Evolutionary conservation across 2,888 invertebrate species (phyloP).

Genomic region (Drosophila fulvimacula): DNA sequence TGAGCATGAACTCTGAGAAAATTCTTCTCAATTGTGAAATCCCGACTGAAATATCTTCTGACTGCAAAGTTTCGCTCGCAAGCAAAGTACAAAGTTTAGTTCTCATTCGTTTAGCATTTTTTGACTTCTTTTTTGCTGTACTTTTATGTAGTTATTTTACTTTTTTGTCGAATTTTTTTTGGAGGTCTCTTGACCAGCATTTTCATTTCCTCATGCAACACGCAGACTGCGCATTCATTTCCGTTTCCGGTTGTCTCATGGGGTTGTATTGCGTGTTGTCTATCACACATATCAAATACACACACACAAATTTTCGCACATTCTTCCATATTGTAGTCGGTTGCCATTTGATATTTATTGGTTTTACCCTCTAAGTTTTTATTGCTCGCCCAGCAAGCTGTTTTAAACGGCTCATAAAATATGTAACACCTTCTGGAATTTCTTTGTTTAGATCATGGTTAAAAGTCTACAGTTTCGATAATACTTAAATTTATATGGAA

Average conservation of each 20-base stretch:
- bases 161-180: conserved; percentile 4
- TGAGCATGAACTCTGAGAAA: conserved; percentile 50
- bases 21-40: conserved; percentile 21
- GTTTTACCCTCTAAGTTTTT: conserved; percentile 9
- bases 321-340: conserved; percentile 33
- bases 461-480: too few relatives aligned
- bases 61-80: conserved; percentile 47
- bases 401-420: background rate
- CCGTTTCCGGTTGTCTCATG: conserved; percentile 57
- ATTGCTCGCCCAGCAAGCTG: background rate
- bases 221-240: conserved; percentile 64
- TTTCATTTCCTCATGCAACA: conserved; percentile 65
- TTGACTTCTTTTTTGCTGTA: conserved; percentile 8
- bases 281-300: conserved; percentile 18
- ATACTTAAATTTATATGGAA: too few relatives aligned
- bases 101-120: conserved; percentile 27
- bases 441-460: too few relatives aligned
- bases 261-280: conserved; percentile 47
- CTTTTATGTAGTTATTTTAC: conserved; percentile 1
- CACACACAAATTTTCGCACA: background rate
- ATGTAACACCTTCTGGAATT: background rate
- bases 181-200: conserved; percentile 33
- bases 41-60: conserved; percentile 52
- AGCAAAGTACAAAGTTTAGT: conserved; percentile 66
- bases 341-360: conserved; percentile 43